Evolutionary conservation across 37 sponge, comb jelly and placozoan species (phyloP).

Genomic region (Beroe ovata): DNA sequence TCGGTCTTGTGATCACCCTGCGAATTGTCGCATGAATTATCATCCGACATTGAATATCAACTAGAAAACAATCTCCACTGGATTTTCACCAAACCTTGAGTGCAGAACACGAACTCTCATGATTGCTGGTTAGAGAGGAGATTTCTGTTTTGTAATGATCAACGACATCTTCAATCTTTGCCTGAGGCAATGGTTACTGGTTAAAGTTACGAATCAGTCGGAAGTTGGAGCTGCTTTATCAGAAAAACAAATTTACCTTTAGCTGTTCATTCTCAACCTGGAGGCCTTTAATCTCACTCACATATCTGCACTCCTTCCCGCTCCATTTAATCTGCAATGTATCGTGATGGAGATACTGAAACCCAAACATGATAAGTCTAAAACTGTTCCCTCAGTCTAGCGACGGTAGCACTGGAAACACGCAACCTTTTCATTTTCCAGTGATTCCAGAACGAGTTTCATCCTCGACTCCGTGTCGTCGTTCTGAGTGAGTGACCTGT

Average conservation of each 20-base stretch:
- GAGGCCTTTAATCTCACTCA: constrained; percentile 20
- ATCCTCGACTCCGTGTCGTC: background rate
- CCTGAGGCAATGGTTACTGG: no score
- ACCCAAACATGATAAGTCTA: background rate
- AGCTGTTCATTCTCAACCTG: background rate
- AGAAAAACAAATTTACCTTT: no score
- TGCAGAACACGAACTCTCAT: background rate
- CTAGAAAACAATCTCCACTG: constrained; percentile 14
- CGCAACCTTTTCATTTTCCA: constrained; percentile 26
- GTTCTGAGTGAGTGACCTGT: constrained; percentile 34
- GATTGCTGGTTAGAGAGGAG: background rate
- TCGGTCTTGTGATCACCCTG: background rate
- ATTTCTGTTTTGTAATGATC: constrained; percentile 52
- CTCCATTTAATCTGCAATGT: constrained; percentile 37
- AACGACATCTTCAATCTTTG: constrained; percentile 5
- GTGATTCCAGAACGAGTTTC: background rate
- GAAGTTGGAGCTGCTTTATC: no score
- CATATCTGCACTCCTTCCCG: constrained; percentile 41
- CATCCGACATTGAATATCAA: no score
- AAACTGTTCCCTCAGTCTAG: background rate
- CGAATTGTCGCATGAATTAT: no score
- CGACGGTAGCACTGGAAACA: background rate
- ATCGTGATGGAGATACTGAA: background rate
- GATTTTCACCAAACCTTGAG: background rate
- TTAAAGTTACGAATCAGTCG: no score